These are phyloP conservation scores for Drosophila bipectinata DNA, from an alignment of 1,140 invertebrate species.

Conservation along the genomic window DNA sequence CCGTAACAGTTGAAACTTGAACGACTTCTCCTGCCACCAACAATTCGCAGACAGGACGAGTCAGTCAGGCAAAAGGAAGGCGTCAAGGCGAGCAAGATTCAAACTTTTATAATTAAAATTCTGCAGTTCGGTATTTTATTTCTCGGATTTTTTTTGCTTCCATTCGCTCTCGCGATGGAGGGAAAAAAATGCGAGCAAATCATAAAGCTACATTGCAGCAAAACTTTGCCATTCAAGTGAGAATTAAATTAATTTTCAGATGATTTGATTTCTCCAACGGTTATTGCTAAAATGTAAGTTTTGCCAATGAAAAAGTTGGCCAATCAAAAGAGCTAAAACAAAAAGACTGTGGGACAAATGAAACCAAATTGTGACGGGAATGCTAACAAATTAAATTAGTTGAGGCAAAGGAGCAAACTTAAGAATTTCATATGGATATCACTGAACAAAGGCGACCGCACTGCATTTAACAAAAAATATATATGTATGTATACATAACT, in stretches of 20 bases:
- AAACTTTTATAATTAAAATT: slow-evolving; percentile 83
- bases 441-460: slow-evolving; percentile 24
- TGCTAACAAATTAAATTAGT: slow-evolving; percentile 51
- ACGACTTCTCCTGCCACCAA: slow-evolving; percentile 2
- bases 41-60: slow-evolving; percentile 17
- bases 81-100: slow-evolving; percentile 68
- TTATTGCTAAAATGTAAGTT: slow-evolving; percentile 54
- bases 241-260: slow-evolving; percentile 82
- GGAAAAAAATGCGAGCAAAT: slow-evolving; percentile 52
- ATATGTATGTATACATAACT: slow-evolving; percentile 3
- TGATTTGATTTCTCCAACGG: slow-evolving; percentile 72
- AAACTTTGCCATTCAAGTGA: slow-evolving; percentile 67
- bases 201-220: slow-evolving; percentile 69
- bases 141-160: slow-evolving; percentile 13
- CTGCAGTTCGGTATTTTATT: slow-evolving; percentile 47
- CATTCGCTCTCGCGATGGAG: slow-evolving; percentile 8
- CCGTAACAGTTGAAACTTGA: slow-evolving; percentile 39
- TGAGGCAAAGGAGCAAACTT: slow-evolving; percentile 5
- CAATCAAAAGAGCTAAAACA: slow-evolving; percentile 4
- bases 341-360: slow-evolving; percentile 21
- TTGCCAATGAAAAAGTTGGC: slow-evolving; percentile 34
- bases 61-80: slow-evolving; percentile 36
- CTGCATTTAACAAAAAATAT: background rate
- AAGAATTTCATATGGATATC: slow-evolving; percentile 34
- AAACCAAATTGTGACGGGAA: slow-evolving; percentile 32